phyloP scores from a whole-genome alignment of 2,797 vertebrate genomes.

The Potorous gilbertii region DNA sequence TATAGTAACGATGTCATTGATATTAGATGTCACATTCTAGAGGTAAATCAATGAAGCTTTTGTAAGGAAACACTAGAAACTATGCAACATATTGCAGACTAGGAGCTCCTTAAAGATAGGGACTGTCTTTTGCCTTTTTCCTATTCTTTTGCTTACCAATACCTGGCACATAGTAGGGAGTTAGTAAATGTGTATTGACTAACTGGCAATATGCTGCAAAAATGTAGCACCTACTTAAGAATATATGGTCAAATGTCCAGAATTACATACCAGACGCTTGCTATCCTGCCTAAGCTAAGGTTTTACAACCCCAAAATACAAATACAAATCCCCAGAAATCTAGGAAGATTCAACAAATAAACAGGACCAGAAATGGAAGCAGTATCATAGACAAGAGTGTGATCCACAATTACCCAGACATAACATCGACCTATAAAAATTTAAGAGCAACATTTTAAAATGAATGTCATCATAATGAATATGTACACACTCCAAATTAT shows the following conservation, averaged over 20 bases:
- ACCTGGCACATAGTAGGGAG: too few species aligned
- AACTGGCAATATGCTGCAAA: background rate
- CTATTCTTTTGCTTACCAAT: too few species aligned
- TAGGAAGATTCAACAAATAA: background rate
- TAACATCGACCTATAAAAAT: background rate
- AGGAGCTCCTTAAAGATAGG: too few species aligned
- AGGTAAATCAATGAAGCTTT: too few species aligned
- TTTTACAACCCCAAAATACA: background rate
- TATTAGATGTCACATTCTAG: too few species aligned
- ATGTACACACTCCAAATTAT: background rate
- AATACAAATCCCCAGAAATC: background rate
- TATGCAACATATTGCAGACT: too few species aligned
- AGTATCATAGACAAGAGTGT: background rate
- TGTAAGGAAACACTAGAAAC: too few species aligned
- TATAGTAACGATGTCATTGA: too few species aligned
- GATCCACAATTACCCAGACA: background rate
- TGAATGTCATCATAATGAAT: background rate
- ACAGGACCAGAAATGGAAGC: background rate
- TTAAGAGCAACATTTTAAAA: background rate
- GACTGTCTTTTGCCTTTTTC: too few species aligned
- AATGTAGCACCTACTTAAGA: background rate
- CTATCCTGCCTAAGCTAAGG: background rate
- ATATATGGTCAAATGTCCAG: background rate
- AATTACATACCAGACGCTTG: background rate
- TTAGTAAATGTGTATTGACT: background rate